These are phyloP conservation scores for Haliclystus octoradiatus DNA, from an alignment of 30 jellyfish, hydroid and myxozoan species.

Conservation along the genomic window DNA sequence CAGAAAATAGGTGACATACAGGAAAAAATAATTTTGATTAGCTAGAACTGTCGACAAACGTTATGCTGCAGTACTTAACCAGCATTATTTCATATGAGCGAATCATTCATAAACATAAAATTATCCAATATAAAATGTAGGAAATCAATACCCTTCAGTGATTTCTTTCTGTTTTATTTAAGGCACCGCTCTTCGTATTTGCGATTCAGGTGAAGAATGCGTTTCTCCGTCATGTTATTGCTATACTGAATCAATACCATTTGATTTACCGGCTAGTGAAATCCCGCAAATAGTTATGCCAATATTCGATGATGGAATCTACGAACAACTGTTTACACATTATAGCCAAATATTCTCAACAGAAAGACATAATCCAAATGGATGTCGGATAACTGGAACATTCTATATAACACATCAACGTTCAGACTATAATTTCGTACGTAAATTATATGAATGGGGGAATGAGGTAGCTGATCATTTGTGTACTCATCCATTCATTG, in stretches of 20 bases:
- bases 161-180: no score
- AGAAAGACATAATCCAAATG: slow-evolving; percentile 59
- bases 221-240: no score
- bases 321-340: slow-evolving; percentile 3
- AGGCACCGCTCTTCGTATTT: no score
- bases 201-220: no score
- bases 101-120: no score
- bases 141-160: no score
- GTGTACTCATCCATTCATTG: slow-evolving; percentile 46
- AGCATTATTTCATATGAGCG: no score
- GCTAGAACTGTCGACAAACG: no score
- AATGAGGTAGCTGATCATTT: slow-evolving; percentile 69
- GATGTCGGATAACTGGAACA: slow-evolving; percentile 77
- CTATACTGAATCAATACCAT: slow-evolving; percentile 54
- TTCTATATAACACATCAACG: slow-evolving; percentile 54
- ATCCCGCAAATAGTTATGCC: slow-evolving; percentile 71
- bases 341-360: slow-evolving; percentile 18
- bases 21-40: no score
- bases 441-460: not conserved
- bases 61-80: no score
- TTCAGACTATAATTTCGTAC: slow-evolving; percentile 50
- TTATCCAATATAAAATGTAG: no score
- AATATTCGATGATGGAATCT: slow-evolving; percentile 60
- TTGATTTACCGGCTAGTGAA: slow-evolving; percentile 33
- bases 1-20: no score